These are phyloP conservation scores for Callithrix jacchus DNA, from an alignment of 2,113 vertebrate species.

Conservation along the genomic window DNA sequence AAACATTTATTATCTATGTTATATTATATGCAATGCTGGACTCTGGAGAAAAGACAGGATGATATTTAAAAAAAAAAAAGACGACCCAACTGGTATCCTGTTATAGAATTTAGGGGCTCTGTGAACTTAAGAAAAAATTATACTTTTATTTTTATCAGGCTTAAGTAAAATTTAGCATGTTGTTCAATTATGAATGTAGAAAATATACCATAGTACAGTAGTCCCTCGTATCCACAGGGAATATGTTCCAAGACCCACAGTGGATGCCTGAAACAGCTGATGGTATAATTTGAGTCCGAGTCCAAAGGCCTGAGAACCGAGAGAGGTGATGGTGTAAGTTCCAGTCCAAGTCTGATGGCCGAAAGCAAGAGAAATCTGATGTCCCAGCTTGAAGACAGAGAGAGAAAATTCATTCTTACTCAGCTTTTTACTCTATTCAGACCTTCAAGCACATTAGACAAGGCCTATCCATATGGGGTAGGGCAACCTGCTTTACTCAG, in stretches of 20 bases:
- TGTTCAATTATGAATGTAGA: not conserved
- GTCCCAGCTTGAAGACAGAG: not conserved
- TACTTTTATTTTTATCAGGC: not conserved
- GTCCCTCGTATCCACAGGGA: not conserved
- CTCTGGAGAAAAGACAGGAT: not conserved
- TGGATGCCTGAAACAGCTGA: not conserved
- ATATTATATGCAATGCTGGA: not conserved
- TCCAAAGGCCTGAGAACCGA: not conserved
- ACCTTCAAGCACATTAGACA: not conserved
- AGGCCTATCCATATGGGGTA: not conserved
- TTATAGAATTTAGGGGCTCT: not conserved
- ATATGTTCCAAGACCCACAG: not conserved
- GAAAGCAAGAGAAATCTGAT: not conserved
- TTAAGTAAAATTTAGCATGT: not conserved
- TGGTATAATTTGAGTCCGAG: not conserved
- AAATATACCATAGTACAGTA: not conserved
- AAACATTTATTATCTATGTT: not conserved
- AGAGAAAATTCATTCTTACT: not conserved
- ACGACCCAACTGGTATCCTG: no score
- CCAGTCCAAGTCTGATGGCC: not conserved
- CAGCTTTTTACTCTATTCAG: not conserved
- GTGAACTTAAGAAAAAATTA: not conserved
- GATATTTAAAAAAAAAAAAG: not conserved
- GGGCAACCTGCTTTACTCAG: not conserved
- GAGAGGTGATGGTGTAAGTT: not conserved